Conservation (phyloP, 2,113 vertebrate genomes). For the Sebastes fasciatus region DNA sequence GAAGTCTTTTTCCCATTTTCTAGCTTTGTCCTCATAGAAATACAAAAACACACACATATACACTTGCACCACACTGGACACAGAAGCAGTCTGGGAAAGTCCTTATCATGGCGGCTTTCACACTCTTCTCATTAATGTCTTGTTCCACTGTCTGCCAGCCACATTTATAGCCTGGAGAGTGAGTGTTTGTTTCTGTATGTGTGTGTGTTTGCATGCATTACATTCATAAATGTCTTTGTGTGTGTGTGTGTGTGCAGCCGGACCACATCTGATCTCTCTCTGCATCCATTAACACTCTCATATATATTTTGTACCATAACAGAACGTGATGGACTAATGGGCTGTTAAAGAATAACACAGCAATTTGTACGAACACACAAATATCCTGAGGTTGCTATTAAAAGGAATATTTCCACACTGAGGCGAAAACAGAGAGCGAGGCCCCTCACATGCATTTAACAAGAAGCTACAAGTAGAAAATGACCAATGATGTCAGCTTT, state of each 20-base stretch:
- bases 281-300: slow-evolving; percentile 26
- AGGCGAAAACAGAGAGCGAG: slow-evolving; percentile 4
- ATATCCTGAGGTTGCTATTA: slow-evolving; percentile 37
- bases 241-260: slow-evolving; percentile 6
- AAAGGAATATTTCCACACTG: slow-evolving; percentile 43
- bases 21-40: not conserved
- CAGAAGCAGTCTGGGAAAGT: slow-evolving; percentile 44
- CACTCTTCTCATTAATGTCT: slow-evolving; percentile 48
- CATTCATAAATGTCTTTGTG: not conserved
- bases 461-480: slow-evolving; percentile 10
- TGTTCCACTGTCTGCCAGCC: slow-evolving; percentile 50
- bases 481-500: slow-evolving; percentile 29
- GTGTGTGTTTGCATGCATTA: slow-evolving; percentile 3
- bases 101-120: slow-evolving; percentile 52
- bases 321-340: slow-evolving; percentile 28
- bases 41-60: not conserved
- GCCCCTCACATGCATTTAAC: slow-evolving; percentile 30
- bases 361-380: slow-evolving; percentile 46
- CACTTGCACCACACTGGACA: not conserved
- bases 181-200: slow-evolving; percentile 4
- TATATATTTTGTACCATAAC: slow-evolving; percentile 41
- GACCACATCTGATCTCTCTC: slow-evolving; percentile 42
- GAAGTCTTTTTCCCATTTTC: not conserved
- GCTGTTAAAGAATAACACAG: slow-evolving; percentile 41
- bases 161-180: slow-evolving; percentile 49